Percentiles rank a stretch among this genome's conserved stretches.
Conservation (phyloP, 23 tunicate genomes). For the Diplosoma virens region DNA sequence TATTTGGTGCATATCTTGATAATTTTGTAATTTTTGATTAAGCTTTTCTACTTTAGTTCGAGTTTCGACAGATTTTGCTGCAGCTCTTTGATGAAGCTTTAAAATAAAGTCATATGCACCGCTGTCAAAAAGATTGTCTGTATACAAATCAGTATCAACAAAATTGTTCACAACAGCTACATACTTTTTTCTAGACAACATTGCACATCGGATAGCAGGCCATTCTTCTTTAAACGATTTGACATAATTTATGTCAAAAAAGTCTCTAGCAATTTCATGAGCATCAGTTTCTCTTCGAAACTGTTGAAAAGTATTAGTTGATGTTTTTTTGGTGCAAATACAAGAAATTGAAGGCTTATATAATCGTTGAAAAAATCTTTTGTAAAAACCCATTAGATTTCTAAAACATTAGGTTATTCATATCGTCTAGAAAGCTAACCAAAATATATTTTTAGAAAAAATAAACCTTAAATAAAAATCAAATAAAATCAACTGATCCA, state of each 20-base stretch:
- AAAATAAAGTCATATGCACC: conserved; percentile 55
- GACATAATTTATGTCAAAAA: conserved; percentile 58
- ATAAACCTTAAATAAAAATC: background rate
- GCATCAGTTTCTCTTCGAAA: conserved; percentile 40
- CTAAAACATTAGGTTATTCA: no score
- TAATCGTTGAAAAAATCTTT: background rate
- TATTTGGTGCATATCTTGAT: no score
- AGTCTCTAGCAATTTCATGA: conserved; percentile 75
- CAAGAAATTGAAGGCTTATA: background rate
- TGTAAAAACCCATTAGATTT: no score
- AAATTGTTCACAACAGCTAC: conserved; percentile 46
- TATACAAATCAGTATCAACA: conserved; percentile 9
- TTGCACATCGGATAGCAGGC: conserved; percentile 82
- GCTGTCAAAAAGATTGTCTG: conserved; percentile 18
- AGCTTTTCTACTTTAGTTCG: no score
- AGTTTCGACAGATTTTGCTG: no score
- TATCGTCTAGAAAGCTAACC: background rate
- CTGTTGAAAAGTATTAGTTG: conserved; percentile 3
- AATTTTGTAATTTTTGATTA: no score
- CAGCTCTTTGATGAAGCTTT: conserved; percentile 18
- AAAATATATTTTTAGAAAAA: background rate
- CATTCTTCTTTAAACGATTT: conserved; percentile 46
- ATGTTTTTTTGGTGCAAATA: background rate
- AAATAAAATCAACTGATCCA: background rate
- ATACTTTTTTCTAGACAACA: conserved; percentile 85